These are phyloP conservation scores for Macheiramphus alcinus DNA, from an alignment of 2,113 vertebrate genomes.

Conservation along the genomic window DNA sequence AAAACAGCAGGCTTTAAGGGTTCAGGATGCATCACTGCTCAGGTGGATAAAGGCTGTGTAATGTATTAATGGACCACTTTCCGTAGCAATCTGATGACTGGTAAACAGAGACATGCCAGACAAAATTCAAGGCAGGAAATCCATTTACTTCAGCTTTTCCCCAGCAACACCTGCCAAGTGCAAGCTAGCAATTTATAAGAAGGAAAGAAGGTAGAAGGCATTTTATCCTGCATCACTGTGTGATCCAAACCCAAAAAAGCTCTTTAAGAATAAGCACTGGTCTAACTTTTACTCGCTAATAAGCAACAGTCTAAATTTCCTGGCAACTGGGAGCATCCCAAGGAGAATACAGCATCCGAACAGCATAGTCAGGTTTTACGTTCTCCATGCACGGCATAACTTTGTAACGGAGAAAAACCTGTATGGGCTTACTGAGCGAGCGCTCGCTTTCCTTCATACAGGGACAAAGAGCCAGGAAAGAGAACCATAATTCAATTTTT, in stretches of 20 bases:
- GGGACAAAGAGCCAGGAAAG: background rate
- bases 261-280: background rate
- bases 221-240: background rate
- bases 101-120: background rate
- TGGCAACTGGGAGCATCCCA: background rate
- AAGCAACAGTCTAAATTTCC: background rate
- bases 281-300: background rate
- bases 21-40: background rate
- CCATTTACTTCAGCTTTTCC: background rate
- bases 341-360: background rate
- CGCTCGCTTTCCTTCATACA: background rate
- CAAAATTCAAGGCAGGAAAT: background rate
- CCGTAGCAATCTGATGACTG: background rate
- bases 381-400: rapidly evolving
- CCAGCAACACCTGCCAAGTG: constrained; percentile 2
- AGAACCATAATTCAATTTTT: background rate
- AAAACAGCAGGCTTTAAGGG: background rate
- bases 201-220: background rate
- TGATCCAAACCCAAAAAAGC: background rate
- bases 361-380: rapidly evolving
- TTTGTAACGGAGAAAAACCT: background rate
- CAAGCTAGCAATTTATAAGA: background rate
- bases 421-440: rapidly evolving
- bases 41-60: background rate
- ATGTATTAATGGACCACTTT: background rate